Base-by-base conservation (phyloP, 1,140 invertebrate genomes). In the Magallana angulata region DNA sequence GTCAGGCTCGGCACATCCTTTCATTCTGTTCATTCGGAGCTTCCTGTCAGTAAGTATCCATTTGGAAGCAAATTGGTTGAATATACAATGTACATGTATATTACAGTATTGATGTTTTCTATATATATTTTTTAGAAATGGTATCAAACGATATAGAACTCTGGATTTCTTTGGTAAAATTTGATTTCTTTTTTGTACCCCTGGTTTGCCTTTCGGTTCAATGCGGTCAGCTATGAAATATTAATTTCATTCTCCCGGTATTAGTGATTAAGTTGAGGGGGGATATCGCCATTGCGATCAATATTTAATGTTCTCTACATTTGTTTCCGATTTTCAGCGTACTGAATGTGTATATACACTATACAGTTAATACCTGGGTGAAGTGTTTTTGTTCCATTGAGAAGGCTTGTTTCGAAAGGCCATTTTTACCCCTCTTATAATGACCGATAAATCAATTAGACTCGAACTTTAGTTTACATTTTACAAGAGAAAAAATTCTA, bases 251-350 rank as follows among this genome's bases (percentile, higher is more conserved):
- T 62, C 60, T 16, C 5, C 36, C n/a, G 60, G 60, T 12, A 62
- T 62, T 62, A 12, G 14, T 16, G 8, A 16, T 62, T 62, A 62
- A 62, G 14, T 11, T 6, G 60, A n/a, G 14, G 11, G 11, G 14
- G 11, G n/a, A 18, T 68, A 5, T 18, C 4, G 24, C 64, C 18
- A n/a, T 68, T 68, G 24, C 18, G 8, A 18, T 68, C 64, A 68
- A 68, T 68, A 68, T 18, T 68, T 68, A 24, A n/a, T 68, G 64
- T 24, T 68, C 6, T 68, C 18, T 24, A 68, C 36, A 48, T 18
- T 68, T 68, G 64, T 68, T 68, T 68, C 64, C 64, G 64, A 68
- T 68, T 68, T 48, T 68, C 64, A 9, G 64, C n/a, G 60, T 62
- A 62, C 60, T 62, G n/a, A 62, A 62, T 62, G 60, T n/a, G 60